Percentiles rank a stretch among this genome's conserved stretches.
Evolutionary conservation across 2,797 vertebrate species (phyloP).

Genomic region (Gallinago solitaria): DNA sequence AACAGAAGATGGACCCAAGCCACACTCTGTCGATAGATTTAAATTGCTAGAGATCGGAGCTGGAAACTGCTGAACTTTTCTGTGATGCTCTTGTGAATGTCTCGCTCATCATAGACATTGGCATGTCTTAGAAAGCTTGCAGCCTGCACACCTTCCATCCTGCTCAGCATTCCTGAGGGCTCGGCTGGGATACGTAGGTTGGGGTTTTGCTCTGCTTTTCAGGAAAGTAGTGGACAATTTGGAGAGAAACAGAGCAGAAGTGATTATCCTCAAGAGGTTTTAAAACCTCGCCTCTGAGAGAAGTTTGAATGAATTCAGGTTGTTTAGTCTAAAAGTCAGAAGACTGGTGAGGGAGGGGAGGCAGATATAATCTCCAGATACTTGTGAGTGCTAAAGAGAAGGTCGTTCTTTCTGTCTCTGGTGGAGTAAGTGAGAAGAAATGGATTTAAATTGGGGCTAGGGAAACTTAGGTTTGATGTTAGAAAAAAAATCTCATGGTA

Average conservation of each 20-base stretch:
- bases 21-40: background rate
- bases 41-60: background rate
- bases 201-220: background rate
- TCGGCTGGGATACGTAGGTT: background rate
- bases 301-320: background rate
- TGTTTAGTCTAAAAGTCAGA: background rate
- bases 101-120: background rate
- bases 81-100: background rate
- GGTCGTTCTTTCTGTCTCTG: background rate
- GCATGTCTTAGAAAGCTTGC: background rate
- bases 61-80: background rate
- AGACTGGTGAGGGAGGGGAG: background rate
- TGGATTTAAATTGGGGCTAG: background rate
- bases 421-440: background rate
- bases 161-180: background rate
- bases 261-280: background rate
- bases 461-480: background rate
- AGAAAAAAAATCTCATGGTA: background rate
- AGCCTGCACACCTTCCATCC: background rate
- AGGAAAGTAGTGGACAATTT: background rate
- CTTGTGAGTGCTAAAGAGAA: background rate
- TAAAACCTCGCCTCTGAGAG: background rate
- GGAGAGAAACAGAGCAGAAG: background rate
- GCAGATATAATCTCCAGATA: background rate
- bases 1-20: background rate